phyloP scores from a whole-genome alignment of 1,140 invertebrate genomes.

The Babylonia areolata region DNA sequence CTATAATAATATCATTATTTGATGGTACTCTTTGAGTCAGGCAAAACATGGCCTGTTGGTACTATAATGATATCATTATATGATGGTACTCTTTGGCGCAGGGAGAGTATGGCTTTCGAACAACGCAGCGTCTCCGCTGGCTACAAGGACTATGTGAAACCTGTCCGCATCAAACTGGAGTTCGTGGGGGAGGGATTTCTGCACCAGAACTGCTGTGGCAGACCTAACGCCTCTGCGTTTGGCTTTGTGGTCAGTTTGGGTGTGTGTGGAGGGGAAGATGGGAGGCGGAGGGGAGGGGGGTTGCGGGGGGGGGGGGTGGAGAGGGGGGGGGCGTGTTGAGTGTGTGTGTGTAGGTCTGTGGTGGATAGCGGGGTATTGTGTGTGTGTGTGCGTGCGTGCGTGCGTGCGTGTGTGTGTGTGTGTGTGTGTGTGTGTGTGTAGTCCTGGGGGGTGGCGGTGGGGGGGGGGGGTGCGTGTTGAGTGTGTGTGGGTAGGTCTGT shows the following conservation, averaged over 20 bases:
- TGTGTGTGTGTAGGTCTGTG: not conserved
- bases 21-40: too few species aligned
- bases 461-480: not conserved
- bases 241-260: constrained; percentile 5
- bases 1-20: too few species aligned
- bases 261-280: too few species aligned
- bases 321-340: not conserved
- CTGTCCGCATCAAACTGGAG: constrained; percentile 12
- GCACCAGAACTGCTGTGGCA: constrained; percentile 23
- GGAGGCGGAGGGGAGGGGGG: not conserved
- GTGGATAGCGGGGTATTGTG: not conserved
- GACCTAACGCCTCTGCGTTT: constrained; percentile 20
- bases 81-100: too few species aligned
- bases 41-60: too few species aligned
- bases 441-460: not conserved
- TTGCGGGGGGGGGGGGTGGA: not conserved
- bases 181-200: constrained; percentile 23
- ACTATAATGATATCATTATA: too few species aligned
- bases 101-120: constrained; percentile 8
- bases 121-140: not conserved
- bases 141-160: constrained; percentile 20
- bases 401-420: not conserved
- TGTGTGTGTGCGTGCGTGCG: not conserved
- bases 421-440: not conserved
- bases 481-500: not conserved